Evolutionary conservation across 1,140 invertebrate genomes (phyloP), one percentile per base, ranked within the genome.

Genomic region (Pseudomyrmex dendroicus): DNA sequence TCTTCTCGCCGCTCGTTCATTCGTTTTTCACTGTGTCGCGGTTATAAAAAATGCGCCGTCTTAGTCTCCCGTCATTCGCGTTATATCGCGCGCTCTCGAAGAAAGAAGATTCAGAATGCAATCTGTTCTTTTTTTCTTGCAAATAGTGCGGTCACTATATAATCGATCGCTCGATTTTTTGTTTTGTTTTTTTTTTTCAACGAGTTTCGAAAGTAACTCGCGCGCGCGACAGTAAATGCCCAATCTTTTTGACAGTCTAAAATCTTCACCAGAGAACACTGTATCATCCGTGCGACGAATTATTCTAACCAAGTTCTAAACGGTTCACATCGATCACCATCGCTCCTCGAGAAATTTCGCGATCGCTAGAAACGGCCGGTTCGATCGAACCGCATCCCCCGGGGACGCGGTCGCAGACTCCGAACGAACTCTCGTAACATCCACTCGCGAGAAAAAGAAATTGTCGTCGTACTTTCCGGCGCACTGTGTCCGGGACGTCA

Each of bases 301-400:
- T 35, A 7, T 3, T 61, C 15, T 59, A 12, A 35, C 25, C 9
- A 35, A 78, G 35, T 68, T 62, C 12, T 3, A 2, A 20, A 20
- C 61, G 12, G 10, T 46, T 12, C n/a, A n/a, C n/a, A 12, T 66
- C 74, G 62, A 59, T 78, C 54, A 78, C 35, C 62, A 56, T 77
- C 48, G 9, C 2, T 54, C 15, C 0, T 20, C 17, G 22, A 57
- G 48, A 15, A 70, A 70, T 72, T 48, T 25, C 20, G 20, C 25
- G 76, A 78, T 68, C 12, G 22, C n/a, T 44, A 59, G 10, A 48
- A 3, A 12, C 64, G 66, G 50, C 17, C 13, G 63, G 44, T 56
- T 4, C 44, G 44, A 61, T 72, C 44, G 20, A 67, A 22, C 9
- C n/a, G 56, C n/a, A 78, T 15, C n/a, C 59, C 48, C 4, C 5